Base-by-base conservation (phyloP, 1,140 invertebrate species). In the Dendrolimus punctatus region DNA sequence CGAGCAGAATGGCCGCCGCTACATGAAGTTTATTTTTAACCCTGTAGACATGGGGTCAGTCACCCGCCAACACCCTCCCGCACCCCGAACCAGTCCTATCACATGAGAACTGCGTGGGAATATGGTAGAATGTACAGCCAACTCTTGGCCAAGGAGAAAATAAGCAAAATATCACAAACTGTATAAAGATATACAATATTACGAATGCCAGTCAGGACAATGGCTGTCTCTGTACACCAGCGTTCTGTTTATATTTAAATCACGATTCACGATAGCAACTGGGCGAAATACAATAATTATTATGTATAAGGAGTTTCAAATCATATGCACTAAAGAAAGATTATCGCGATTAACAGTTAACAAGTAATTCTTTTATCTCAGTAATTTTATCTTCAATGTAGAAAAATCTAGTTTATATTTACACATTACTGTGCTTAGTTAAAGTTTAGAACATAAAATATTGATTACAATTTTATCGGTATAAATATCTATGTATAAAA, bases 11-110 rank as follows among this genome's bases (percentile, higher is more conserved):
- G 79, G 66, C 74, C 77, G 79, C 67, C 73, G 70, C 66, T 71
- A 70, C 72, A 73, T 66, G 63, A 68, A 68, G 77, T 23, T 86
- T 86, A 86, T 86, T 86, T 86, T 86, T 84, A 86, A 83, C 80
- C 83, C 75, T 73, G 74, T 72, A 80, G 64, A 69, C 73, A 70
- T 68, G 71, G 78, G 83, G 79, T 84, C 79, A 84, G 58, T 82
- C 73, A 84, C 82, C 82, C 78, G 79, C 66, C 68, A 64, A 79
- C 69, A 23, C 73, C 76, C 70, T 69, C 67, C 80, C 70, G 57
- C 69, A 55, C 65, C 58, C 63, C 60, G 64, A 73, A 83, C 80
- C 80, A 81, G 77, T 80, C 75, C 73, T 81, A 77, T 76, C 75
- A 73, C 67, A 79, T 64, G 63, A 83, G 72, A 81, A 82, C 75